phyloP scores from a whole-genome alignment of 2,113 vertebrate species.

The Triplophysa siluroides region DNA sequence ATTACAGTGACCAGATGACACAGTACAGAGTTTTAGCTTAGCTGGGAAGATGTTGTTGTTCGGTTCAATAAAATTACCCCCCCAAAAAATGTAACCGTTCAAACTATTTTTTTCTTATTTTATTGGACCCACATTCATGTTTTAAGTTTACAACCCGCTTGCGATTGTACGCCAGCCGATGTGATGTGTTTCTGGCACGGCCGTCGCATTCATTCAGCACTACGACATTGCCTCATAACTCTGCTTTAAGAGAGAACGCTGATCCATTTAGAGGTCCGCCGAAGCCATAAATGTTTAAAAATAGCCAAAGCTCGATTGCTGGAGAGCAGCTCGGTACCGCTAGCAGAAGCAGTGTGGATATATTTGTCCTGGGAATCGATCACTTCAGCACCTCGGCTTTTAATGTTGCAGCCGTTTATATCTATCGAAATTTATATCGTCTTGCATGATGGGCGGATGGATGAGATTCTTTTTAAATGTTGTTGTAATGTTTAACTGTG shows the following conservation, averaged over 20 bases:
- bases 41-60: conserved; percentile 36
- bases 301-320: conserved; percentile 40
- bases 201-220: conserved; percentile 31
- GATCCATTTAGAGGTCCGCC: conserved; percentile 34
- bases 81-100: not conserved
- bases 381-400: conserved; percentile 27
- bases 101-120: no score
- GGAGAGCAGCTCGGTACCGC: conserved; percentile 9
- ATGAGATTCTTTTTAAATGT: conserved; percentile 18
- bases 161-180: conserved; percentile 34
- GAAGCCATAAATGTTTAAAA: conserved; percentile 50
- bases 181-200: conserved; percentile 40
- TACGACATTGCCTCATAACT: conserved; percentile 24
- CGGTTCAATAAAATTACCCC: conserved; percentile 3
- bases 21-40: conserved; percentile 34
- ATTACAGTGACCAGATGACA: conserved; percentile 50
- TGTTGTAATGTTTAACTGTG: not conserved
- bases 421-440: conserved; percentile 5
- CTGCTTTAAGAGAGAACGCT: conserved; percentile 16
- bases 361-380: conserved; percentile 44
- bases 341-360: not conserved
- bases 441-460: not conserved
- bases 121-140: not conserved
- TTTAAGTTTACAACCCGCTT: conserved; percentile 14
- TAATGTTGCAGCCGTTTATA: conserved; percentile 38